Evolutionary conservation across 2,888 invertebrate genomes (phyloP).

Genomic region (Anticlea derivata): DNA sequence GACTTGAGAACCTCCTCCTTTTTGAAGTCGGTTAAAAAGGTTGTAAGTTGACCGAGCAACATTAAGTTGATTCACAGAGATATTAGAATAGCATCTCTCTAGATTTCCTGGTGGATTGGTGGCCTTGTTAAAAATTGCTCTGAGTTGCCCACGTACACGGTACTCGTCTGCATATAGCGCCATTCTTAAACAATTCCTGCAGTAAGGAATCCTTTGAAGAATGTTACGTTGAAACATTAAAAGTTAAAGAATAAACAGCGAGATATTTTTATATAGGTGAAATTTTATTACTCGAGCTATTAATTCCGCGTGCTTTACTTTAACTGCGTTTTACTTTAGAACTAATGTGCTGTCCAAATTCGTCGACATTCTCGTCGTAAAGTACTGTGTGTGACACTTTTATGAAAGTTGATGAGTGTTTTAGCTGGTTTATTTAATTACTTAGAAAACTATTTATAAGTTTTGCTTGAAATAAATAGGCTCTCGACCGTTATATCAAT

Average conservation of each 20-base stretch:
- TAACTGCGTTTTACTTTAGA: conserved; percentile 15
- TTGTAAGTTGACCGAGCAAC: no score
- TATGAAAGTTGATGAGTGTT: conserved; percentile 6
- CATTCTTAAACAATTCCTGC: conserved; percentile 44
- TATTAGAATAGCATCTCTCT: no score
- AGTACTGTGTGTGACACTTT: conserved; percentile 1
- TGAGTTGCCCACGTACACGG: not conserved
- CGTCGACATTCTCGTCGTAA: conserved; percentile 4
- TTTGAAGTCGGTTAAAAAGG: no score
- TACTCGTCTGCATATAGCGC: conserved; percentile 37
- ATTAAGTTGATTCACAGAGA: no score
- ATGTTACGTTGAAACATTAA: conserved; percentile 37
- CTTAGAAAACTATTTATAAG: not conserved
- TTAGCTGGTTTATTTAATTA: conserved; percentile 6
- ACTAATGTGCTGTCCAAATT: conserved; percentile 13
- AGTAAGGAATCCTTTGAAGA: conserved; percentile 41
- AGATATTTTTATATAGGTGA: conserved; percentile 17
- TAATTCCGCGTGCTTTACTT: conserved; percentile 19
- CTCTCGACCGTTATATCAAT: not conserved
- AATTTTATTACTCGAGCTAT: conserved; percentile 16
- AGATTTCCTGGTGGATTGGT: no score
- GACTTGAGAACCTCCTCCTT: no score
- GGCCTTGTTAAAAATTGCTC: not conserved
- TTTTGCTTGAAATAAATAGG: not conserved
- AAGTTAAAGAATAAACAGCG: conserved; percentile 21